A percentile compares a stretch with the other conserved stretches of the same genome.
phyloP scores from a whole-genome alignment of 2,113 vertebrate species.

The Reinhardtius hippoglossoides region DNA sequence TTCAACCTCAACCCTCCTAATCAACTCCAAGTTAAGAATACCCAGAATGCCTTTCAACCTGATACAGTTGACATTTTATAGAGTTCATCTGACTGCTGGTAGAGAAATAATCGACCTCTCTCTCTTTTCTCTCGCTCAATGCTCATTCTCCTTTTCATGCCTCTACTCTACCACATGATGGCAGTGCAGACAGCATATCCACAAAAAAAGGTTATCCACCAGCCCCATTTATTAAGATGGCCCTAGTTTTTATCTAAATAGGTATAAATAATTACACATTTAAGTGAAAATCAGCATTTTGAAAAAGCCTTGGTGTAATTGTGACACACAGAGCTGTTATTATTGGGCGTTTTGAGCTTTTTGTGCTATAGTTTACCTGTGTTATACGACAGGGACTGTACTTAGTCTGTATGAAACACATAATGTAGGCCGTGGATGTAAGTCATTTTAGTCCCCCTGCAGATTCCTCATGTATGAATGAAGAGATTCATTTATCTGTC shows the following conservation, averaged over 20 bases:
- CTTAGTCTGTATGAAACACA: background rate
- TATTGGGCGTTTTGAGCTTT: background rate
- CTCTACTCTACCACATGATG: conserved; percentile 52
- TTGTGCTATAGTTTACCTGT: background rate
- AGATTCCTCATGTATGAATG: background rate
- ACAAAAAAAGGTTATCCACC: background rate
- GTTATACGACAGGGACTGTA: background rate
- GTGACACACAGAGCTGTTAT: background rate
- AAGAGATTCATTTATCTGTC: conserved; percentile 10
- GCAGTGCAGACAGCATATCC: conserved; percentile 40
- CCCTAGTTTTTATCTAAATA: background rate
- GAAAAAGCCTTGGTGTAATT: no score
- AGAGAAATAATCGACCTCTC: no score
- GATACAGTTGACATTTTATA: background rate
- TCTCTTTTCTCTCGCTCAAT: background rate
- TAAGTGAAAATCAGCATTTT: background rate
- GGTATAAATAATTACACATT: background rate
- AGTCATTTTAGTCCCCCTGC: no score
- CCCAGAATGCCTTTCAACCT: background rate
- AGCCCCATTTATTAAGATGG: background rate
- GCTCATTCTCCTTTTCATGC: background rate
- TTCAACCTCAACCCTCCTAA: background rate
- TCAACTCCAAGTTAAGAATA: background rate
- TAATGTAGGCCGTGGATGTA: background rate
- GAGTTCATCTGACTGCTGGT: background rate